Conservation (phyloP, 2,888 invertebrate species). For the Lomographa bimaculata region DNA sequence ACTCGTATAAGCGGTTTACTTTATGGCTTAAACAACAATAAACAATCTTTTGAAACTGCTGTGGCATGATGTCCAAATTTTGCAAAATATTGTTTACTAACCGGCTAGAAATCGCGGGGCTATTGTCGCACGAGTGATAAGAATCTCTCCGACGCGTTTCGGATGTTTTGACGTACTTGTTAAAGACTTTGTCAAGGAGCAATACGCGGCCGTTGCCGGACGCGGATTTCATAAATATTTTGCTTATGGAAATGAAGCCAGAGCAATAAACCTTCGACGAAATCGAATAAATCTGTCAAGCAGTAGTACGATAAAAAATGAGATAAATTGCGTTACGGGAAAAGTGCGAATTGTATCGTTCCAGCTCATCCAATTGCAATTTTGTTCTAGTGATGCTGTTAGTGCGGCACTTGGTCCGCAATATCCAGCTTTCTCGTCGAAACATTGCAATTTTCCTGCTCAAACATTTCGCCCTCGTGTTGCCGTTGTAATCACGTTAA, state of each 20-base stretch:
- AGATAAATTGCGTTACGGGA: constrained; percentile 29
- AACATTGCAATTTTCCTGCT: constrained; percentile 57
- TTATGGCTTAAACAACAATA: too few species aligned
- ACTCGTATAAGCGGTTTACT: too few species aligned
- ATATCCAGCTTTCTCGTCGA: constrained; percentile 49
- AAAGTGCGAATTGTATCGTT: constrained; percentile 43
- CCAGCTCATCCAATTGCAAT: constrained; percentile 46
- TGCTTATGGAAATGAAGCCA: constrained; percentile 7
- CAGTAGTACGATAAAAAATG: constrained; percentile 23
- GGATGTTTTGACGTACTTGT: too few species aligned
- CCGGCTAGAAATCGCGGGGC: too few species aligned
- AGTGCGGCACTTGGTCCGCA: constrained; percentile 43
- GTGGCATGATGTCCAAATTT: too few species aligned
- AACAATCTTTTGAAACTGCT: too few species aligned
- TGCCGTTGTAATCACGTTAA: constrained; percentile 56
- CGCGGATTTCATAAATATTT: too few species aligned
- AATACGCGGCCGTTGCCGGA: too few species aligned
- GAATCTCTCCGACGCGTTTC: too few species aligned
- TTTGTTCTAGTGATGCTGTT: constrained; percentile 48
- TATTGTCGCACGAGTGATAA: too few species aligned
- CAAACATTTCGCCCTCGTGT: constrained; percentile 52
- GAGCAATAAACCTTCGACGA: constrained; percentile 16
- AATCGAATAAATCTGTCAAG: constrained; percentile 25
- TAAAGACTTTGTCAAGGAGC: too few species aligned
- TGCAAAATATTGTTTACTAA: too few species aligned